Evolutionary conservation across 64 coral and sea anemone species (phyloP).

Genomic region (Trachythela sp.): DNA sequence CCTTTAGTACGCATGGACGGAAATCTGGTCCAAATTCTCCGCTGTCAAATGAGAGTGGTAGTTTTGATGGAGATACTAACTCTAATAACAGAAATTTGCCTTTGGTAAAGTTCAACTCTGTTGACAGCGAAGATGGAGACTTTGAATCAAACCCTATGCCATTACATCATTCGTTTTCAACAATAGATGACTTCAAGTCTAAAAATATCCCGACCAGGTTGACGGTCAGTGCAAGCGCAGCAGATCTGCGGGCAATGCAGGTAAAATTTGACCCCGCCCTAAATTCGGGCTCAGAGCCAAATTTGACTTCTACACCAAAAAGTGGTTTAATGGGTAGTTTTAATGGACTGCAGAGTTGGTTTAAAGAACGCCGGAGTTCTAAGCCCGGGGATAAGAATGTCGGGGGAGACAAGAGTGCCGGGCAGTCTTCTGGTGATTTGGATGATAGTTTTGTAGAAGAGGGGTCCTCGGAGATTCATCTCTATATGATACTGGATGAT

Average conservation of each 20-base stretch:
- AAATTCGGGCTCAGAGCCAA: background rate
- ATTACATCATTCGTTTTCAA: conserved; percentile 1
- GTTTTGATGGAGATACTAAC: background rate
- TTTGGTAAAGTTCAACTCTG: background rate
- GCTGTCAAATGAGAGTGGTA: background rate
- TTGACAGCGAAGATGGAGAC: background rate
- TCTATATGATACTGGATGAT: conserved; percentile 71
- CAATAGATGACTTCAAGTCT: background rate
- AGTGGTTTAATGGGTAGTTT: background rate
- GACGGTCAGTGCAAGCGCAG: background rate
- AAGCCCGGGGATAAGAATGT: background rate
- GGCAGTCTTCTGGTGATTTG: background rate
- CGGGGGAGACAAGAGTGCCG: background rate
- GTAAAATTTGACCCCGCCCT: background rate
- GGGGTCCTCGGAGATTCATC: conserved; percentile 45
- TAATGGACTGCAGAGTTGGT: background rate
- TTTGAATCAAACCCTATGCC: background rate
- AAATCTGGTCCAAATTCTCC: too few species aligned
- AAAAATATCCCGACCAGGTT: background rate
- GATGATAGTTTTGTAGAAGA: background rate
- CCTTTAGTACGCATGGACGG: too few species aligned
- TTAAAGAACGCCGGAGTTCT: background rate
- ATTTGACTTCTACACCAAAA: background rate
- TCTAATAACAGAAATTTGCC: background rate
- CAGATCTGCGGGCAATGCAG: background rate